Conservation (phyloP, 1,140 invertebrate species). For the Psilanteris sp. region DNA sequence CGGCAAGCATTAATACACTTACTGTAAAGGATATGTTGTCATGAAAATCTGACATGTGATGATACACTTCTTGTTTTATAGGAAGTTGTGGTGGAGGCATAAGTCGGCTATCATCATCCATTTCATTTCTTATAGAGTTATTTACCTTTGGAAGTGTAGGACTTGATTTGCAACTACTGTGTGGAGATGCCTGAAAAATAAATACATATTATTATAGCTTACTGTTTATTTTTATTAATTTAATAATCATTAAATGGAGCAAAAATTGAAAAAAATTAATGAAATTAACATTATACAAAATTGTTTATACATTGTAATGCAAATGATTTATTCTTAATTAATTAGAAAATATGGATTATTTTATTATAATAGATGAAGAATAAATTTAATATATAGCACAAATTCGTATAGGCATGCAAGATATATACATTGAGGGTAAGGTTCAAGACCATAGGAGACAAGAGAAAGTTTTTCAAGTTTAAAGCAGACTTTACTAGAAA, state of each 20-base stretch:
- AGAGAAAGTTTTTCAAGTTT: conserved; percentile 46
- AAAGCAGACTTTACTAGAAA: conserved; percentile 11
- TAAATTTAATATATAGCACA: not conserved
- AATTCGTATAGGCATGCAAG: not conserved
- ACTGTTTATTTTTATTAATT: not conserved
- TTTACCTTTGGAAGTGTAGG: conserved; percentile 84
- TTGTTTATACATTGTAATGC: no score
- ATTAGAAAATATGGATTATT: no score
- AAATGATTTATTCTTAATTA: no score
- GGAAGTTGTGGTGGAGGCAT: conserved; percentile 81
- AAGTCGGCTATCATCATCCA: conserved; percentile 81
- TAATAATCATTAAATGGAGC: no score
- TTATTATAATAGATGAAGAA: not conserved
- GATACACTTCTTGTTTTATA: conserved; percentile 84
- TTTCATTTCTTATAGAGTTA: conserved; percentile 82
- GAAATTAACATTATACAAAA: no score
- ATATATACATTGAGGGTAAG: conserved; percentile 16
- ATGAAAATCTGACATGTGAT: conserved; percentile 79
- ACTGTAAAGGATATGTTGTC: conserved; percentile 79
- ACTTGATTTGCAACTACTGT: conserved; percentile 83
- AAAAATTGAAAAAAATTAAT: no score
- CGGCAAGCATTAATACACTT: conserved; percentile 67
- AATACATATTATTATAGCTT: conserved; percentile 5
- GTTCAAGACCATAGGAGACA: conserved; percentile 37
- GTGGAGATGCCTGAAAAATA: conserved; percentile 80